Percentiles rank a stretch among this genome's conserved stretches.
Evolutionary conservation across 2,888 invertebrate genomes (phyloP).

Genomic region (Melanostoma scalare): DNA sequence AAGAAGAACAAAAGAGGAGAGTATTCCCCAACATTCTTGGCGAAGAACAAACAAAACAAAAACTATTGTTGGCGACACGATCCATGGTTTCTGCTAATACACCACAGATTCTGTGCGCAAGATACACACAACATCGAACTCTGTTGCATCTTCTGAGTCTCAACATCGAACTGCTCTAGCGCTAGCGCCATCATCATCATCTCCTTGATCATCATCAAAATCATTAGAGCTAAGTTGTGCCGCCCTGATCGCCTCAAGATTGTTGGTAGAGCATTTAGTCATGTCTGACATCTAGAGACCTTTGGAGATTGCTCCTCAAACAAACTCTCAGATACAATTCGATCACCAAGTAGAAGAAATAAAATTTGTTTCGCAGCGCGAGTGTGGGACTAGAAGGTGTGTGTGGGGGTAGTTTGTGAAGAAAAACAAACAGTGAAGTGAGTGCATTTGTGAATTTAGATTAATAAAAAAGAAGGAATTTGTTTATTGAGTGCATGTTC

Average conservation of each 20-base stretch:
- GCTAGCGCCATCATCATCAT: conserved; percentile 43
- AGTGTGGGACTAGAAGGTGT: conserved; percentile 21
- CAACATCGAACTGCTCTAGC: conserved; percentile 46
- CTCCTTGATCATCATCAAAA: conserved; percentile 22
- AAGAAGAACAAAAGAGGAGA: neutral
- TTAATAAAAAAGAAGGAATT: conserved; percentile 37
- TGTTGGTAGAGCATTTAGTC: conserved; percentile 63
- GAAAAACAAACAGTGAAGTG: conserved; percentile 37
- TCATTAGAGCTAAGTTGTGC: conserved; percentile 53
- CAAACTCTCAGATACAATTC: conserved; percentile 19
- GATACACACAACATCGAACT: conserved; percentile 56
- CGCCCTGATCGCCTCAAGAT: conserved; percentile 63
- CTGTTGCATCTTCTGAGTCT: conserved; percentile 35
- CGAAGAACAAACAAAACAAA: conserved; percentile 17
- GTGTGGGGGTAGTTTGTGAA: conserved; percentile 26
- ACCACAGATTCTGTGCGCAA: conserved; percentile 27
- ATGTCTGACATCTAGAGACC: conserved; percentile 71
- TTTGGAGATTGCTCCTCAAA: conserved; percentile 56
- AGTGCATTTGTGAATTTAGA: conserved; percentile 33
- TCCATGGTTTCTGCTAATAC: conserved; percentile 25
- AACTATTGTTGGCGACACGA: conserved; percentile 24
- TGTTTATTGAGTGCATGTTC: conserved; percentile 20
- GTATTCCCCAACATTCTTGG: conserved; percentile 12
- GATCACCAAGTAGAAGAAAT: neutral
- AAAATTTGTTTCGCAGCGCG: conserved; percentile 43